Base-by-base conservation (phyloP, 2,797 vertebrate species). In the Squalus acanthias region DNA sequence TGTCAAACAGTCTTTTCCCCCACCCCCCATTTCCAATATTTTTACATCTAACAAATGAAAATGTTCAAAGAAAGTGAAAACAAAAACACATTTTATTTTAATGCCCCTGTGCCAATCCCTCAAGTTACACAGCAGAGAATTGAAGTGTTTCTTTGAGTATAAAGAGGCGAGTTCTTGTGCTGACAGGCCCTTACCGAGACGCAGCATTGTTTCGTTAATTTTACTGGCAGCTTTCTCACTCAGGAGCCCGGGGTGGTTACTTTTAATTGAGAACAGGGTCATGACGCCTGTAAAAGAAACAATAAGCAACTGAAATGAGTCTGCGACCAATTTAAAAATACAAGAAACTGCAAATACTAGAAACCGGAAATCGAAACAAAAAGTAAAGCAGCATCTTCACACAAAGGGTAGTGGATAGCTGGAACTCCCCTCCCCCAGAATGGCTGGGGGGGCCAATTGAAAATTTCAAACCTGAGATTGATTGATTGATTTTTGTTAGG, bases 141-240 rank as follows among this genome's bases (percentile, higher is more conserved):
- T 91, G 33, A 15, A 63, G 15, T 65, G 26, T 26, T 2, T 91
- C 13, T 60, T 60, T 60, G 15, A 88, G 53, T 17, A 50, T 57
- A 57, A 22, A 57, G 85, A 57, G 63, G n/a, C 20, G 6, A 39
- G 63, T 39, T 39, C 91, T 93, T 6, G 24, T 26, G 24, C 17
- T 72, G 70, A 53, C 46, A 15, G 33, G 29, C 46, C 20, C 98
- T 97, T 96, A 99, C 99, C 99, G 1, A 99, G 98, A 53, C 99
- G 98, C 97, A 99, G 97, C 99, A 99, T 99, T 0, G 99, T 99
- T 97, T 99, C 99, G 0, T 99, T 99, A 98, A 99, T 99, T 98
- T 99, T 99, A 97, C 99, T 99, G 94, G 99, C 99, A 0, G 99
- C 99, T 97, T 99, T 99, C 98, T 99, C 99, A 0, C 99, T 99